Conservation (phyloP, 1,140 invertebrate species). For the Vanessa tameamea region DNA sequence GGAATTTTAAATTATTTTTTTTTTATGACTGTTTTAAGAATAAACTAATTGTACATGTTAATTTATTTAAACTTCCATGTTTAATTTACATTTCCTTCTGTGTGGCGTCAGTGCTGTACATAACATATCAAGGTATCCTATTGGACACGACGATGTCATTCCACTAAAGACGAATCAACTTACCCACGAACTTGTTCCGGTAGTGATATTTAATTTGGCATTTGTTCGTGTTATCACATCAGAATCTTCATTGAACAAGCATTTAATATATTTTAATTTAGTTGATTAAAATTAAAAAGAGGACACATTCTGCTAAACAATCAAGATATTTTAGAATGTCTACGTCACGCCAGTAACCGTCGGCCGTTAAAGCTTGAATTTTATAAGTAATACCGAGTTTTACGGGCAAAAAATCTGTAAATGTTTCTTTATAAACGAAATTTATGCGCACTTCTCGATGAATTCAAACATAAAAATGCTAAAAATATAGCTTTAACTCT, state of each 20-base stretch:
- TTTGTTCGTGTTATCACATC: not conserved
- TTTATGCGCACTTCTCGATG: slow-evolving; percentile 29
- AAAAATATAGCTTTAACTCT: slow-evolving; percentile 24
- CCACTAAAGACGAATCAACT: slow-evolving; percentile 4
- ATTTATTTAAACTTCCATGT: not conserved
- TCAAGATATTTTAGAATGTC: slow-evolving; percentile 27
- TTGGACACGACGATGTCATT: not conserved
- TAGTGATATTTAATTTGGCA: not conserved
- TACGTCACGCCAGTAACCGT: slow-evolving; percentile 16
- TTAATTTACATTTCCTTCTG: not conserved
- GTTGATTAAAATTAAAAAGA: not conserved
- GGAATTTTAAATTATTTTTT: too few relatives aligned
- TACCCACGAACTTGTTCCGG: not conserved
- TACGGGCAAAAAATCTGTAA: slow-evolving; percentile 24
- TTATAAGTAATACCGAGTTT: slow-evolving; percentile 23
- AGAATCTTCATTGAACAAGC: not conserved
- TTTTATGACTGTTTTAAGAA: too few relatives aligned
- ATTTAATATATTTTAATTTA: not conserved
- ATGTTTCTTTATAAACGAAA: slow-evolving; percentile 20
- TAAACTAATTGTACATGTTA: not conserved
- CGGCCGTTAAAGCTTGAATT: slow-evolving; percentile 13
- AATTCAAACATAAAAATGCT: slow-evolving; percentile 25
- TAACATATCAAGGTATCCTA: not conserved
- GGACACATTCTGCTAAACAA: slow-evolving; percentile 6
- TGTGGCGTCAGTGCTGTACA: not conserved